Evolutionary conservation across 1,140 invertebrate genomes (phyloP).

Genomic region (Chionoecetes opilio): DNA sequence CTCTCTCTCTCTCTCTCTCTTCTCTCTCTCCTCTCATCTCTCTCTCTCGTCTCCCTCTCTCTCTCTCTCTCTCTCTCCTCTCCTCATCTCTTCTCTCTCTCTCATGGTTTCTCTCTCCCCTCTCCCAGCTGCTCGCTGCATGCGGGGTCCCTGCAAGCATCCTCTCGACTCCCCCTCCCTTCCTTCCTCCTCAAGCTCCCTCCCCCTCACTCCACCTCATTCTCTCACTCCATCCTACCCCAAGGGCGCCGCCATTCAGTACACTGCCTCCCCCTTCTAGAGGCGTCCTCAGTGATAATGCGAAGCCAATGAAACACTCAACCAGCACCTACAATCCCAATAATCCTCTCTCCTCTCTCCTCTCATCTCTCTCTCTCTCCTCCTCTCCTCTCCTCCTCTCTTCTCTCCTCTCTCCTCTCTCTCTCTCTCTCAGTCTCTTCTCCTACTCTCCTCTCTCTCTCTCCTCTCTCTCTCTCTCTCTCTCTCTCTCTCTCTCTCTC

Average conservation of each 20-base stretch:
- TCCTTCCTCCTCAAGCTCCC: too few species aligned
- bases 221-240: conserved; percentile 66
- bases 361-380: not conserved
- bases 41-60: not conserved
- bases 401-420: not conserved
- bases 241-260: conserved; percentile 67
- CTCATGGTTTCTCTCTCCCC: too few species aligned
- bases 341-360: not conserved
- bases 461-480: conserved; percentile 53
- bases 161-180: conserved; percentile 62
- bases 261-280: conserved; percentile 58
- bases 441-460: not conserved
- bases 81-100: not conserved
- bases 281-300: not conserved
- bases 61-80: not conserved
- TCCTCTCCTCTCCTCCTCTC: not conserved
- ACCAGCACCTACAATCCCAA: not conserved
- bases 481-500: conserved; percentile 52
- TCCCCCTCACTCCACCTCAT: conserved; percentile 53
- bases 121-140: conserved; percentile 53
- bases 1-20: too few species aligned
- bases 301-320: not conserved
- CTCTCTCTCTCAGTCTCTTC: not conserved
- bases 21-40: too few species aligned
- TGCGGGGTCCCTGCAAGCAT: conserved; percentile 51